These are phyloP conservation scores for Pachypeltis micranthus DNA, from an alignment of 1,140 invertebrate species.

Conservation along the genomic window DNA sequence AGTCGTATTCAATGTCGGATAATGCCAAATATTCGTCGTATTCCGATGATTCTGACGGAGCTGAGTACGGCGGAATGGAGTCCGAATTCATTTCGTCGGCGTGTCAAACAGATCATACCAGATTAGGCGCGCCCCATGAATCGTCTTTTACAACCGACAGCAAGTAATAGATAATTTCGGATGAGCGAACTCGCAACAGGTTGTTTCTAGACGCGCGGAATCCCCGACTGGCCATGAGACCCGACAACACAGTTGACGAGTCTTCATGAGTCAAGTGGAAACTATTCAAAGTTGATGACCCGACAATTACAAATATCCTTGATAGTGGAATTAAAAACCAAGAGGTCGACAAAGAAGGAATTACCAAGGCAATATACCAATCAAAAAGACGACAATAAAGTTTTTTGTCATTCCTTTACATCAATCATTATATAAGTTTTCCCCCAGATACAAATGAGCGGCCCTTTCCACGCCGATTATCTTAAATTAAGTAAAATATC, in stretches of 20 bases:
- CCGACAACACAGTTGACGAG: background rate
- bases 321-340: too few species aligned
- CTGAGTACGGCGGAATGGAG: background rate
- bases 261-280: background rate
- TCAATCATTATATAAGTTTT: too few species aligned
- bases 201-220: background rate
- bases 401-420: too few species aligned
- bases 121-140: background rate
- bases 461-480: too few species aligned
- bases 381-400: too few species aligned
- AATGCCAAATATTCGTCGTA: constrained; percentile 48
- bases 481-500: too few species aligned
- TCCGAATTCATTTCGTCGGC: background rate
- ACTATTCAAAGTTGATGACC: background rate
- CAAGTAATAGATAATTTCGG: background rate
- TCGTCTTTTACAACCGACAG: background rate
- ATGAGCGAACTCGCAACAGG: background rate
- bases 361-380: too few species aligned
- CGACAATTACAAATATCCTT: background rate
- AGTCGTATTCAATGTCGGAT: constrained; percentile 34
- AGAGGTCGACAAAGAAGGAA: too few species aligned
- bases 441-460: too few species aligned
- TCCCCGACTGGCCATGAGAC: background rate
- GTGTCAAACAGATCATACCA: background rate
- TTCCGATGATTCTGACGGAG: constrained; percentile 39